These are phyloP conservation scores for Crambe crambe DNA, from an alignment of 37 sponge, comb jelly and placozoan species.

Conservation along the genomic window DNA sequence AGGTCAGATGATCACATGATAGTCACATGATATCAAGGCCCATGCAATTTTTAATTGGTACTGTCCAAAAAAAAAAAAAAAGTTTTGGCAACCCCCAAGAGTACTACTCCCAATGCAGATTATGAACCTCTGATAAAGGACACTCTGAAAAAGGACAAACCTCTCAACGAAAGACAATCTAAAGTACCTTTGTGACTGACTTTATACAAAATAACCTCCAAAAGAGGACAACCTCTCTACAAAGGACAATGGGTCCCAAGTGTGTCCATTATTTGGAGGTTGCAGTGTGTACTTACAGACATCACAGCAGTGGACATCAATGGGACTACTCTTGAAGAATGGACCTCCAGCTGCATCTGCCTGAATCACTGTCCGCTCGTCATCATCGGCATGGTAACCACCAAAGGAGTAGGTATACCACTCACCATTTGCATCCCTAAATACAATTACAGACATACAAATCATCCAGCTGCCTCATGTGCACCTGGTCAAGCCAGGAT, in stretches of 20 bases:
- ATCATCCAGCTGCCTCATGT: no score
- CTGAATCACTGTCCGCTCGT: constrained; percentile 42
- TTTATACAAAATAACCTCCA: no score
- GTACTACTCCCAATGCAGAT: no score
- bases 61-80: no score
- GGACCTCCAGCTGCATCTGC: constrained; percentile 36
- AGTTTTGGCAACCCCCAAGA: no score
- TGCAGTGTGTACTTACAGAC: constrained; percentile 20
- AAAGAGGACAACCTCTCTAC: neutral
- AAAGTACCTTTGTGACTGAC: no score
- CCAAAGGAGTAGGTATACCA: constrained; percentile 63
- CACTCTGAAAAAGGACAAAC: neutral
- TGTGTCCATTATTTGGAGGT: neutral
- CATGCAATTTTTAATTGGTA: no score
- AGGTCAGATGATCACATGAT: no score
- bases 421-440: constrained; percentile 16
- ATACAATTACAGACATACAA: neutral
- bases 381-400: constrained; percentile 75
- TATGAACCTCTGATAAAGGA: neutral
- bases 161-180: no score
- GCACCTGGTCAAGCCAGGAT: no score
- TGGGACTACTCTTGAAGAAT: constrained; percentile 52
- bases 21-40: no score
- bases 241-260: neutral
- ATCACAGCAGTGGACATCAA: constrained; percentile 64